Evolutionary conservation across 2,113 vertebrate species (phyloP).

Genomic region (Terrapene triunguis): DNA sequence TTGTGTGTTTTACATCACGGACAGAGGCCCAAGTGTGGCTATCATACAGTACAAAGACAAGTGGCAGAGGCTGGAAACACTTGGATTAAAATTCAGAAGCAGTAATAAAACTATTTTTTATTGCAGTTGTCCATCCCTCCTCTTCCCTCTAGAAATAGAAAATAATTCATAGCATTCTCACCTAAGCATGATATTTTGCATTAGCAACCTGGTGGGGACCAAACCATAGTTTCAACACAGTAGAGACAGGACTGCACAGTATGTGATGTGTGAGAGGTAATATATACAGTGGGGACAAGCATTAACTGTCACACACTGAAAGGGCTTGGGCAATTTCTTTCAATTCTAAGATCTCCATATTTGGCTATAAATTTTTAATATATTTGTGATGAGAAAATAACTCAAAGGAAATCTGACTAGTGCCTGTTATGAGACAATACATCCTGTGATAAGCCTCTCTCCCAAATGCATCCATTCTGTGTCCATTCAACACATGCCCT

Average conservation of each 20-base stretch:
- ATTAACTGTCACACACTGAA: neutral
- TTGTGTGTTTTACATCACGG: neutral
- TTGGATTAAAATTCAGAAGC: conserved; percentile 21
- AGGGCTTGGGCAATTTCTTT: neutral
- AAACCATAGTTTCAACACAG: neutral
- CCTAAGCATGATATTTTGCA: neutral
- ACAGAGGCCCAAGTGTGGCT: neutral
- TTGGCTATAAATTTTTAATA: neutral
- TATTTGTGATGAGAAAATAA: neutral
- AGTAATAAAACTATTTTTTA: neutral
- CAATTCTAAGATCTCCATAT: neutral
- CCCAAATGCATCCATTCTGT: neutral
- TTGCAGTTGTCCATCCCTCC: neutral
- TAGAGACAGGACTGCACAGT: neutral
- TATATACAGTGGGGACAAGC: neutral
- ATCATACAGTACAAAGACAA: neutral
- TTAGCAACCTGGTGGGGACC: neutral
- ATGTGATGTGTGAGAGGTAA: neutral
- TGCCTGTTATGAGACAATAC: neutral
- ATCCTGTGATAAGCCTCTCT: neutral
- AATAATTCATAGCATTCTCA: neutral
- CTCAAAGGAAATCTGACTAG: neutral
- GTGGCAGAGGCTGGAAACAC: neutral
- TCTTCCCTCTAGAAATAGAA: neutral
- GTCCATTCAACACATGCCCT: neutral